Percentiles rank a stretch among this genome's conserved stretches.
phyloP scores from a whole-genome alignment of 2,797 vertebrate species.

The Sarcoramphus papa region DNA sequence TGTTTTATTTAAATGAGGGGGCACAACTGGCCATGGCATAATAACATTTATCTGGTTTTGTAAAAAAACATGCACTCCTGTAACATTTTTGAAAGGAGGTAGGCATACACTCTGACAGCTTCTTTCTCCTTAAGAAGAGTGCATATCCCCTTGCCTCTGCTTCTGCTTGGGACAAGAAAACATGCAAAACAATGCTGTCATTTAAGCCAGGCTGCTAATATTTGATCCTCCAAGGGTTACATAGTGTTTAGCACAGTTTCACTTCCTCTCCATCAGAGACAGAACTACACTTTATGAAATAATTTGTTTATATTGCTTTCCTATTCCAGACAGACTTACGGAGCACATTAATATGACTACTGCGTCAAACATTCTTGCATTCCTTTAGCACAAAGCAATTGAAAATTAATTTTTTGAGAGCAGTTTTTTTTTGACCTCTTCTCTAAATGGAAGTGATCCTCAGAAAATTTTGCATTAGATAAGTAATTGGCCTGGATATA shows the following conservation, averaged over 20 bases:
- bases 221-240: slow-evolving; percentile 18
- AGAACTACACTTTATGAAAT: neutral
- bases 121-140: neutral
- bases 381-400: neutral
- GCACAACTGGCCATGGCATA: neutral
- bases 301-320: slow-evolving; percentile 35
- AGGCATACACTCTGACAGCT: neutral
- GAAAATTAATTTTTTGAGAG: neutral
- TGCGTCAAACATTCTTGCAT: neutral
- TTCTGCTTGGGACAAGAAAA: neutral
- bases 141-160: neutral
- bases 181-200: neutral
- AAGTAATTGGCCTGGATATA: neutral
- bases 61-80: neutral
- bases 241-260: neutral
- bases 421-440: neutral
- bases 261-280: neutral
- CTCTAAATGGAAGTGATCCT: neutral
- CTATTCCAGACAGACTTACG: neutral
- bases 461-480: neutral
- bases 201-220: neutral
- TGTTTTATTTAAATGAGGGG: neutral
- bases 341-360: neutral
- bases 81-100: neutral
- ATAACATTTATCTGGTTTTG: neutral